A percentile compares a stretch with the other conserved stretches of the same genome.
phyloP scores from a whole-genome alignment of 2,888 invertebrate genomes.

The Sisyra terminalis region DNA sequence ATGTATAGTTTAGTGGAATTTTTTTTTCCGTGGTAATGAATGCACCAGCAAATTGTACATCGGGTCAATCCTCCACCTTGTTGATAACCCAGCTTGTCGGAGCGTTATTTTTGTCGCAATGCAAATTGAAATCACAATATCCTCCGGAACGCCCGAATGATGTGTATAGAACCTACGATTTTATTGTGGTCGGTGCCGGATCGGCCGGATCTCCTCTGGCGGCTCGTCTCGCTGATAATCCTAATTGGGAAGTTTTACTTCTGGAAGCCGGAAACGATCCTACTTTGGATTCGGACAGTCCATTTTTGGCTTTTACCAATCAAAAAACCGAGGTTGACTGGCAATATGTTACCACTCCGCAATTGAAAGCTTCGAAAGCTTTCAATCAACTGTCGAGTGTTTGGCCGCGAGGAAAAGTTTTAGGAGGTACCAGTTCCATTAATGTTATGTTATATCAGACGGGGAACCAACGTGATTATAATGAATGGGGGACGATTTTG shows the following conservation, averaged over 20 bases:
- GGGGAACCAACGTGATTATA: conserved; percentile 73
- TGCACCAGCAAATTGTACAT: no score
- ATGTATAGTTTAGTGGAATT: no score
- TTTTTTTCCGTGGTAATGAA: no score
- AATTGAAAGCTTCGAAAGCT: conserved; percentile 55
- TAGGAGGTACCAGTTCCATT: conserved; percentile 75
- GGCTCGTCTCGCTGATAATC: conserved; percentile 51
- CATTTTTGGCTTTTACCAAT: conserved; percentile 51
- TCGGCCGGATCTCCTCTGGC: conserved; percentile 66
- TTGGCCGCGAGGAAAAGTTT: conserved; percentile 70
- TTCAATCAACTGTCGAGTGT: conserved; percentile 59
- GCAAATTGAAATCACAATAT: no score
- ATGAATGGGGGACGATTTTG: conserved; percentile 54
- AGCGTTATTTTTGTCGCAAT: no score
- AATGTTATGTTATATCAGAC: conserved; percentile 86
- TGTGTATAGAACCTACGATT: conserved; percentile 36
- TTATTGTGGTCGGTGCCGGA: conserved; percentile 63
- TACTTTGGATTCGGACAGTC: conserved; percentile 57
- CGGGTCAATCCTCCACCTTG: no score
- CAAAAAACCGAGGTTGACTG: conserved; percentile 61
- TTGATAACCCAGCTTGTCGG: no score
- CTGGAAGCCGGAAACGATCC: conserved; percentile 56
- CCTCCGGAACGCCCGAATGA: no score
- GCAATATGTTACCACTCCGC: conserved; percentile 67
- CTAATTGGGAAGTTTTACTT: conserved; percentile 47